Evolutionary conservation across 92 coral and sea anemone species (phyloP), one percentile per base, ranked within the genome.

Genomic region (Nematostella vectensis): DNA sequence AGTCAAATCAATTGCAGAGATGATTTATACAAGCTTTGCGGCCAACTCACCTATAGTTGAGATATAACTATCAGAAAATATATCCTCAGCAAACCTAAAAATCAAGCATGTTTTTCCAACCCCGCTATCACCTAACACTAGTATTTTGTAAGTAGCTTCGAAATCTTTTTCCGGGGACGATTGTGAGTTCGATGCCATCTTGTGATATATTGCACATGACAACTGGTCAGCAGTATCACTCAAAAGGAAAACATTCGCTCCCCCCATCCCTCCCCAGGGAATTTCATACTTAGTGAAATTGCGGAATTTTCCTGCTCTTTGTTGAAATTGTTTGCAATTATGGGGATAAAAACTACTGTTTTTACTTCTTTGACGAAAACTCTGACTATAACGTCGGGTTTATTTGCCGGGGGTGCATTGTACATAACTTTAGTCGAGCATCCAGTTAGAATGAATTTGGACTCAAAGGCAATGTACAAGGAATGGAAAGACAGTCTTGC

Each of bases 51-150:
- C 99, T 8, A 93, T 93, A 0, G 99, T 93, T n/a, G 96, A 85
- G 8, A 93, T 88, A 29, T 93, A 93, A 48, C 94, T 80, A 48
- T 93, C 99, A 1, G 99, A 85, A 43, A 85, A 93, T 27, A 93
- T 61, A 48, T 83, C 91, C 55, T 93, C 99, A 0, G 94, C 82
- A 43, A 85, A 93, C 58, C 99, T 82, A 54, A 85, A 93, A 29
- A 93, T 93, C 48, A 93, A 42, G 37, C 99, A 93, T 3, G 99
- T 85, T 67, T 93, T 93, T 3, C 99, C 99, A 15, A 93, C 99
- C 22, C 96, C 99, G 28, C 99, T 93, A 42, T 93, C 99, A 18
- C 99, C 99, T 24, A 93, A 82, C 27, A 93, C 94, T 18, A 93
- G 77, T 25, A 93, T 93, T 52, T 93, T 93, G 74, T 73, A 93